Conservation (phyloP, 2,113 vertebrate species). For the Amazona vittata region DNA sequence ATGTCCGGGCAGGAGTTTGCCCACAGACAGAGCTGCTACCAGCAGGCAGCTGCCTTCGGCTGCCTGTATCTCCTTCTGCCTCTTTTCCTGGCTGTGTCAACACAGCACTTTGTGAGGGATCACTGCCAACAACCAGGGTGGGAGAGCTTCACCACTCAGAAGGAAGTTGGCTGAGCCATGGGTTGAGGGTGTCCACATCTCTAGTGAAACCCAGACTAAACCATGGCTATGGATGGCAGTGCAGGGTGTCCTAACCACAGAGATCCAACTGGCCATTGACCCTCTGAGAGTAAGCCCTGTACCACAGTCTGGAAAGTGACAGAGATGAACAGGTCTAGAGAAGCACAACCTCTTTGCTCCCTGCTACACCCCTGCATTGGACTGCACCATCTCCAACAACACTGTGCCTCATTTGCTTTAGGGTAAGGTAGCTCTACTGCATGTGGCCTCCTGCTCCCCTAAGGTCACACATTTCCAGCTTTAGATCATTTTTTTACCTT, state of each 20-base stretch:
- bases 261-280: neutral
- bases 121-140: neutral
- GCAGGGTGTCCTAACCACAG: neutral
- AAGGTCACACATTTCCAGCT: neutral
- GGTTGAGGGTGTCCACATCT: accelerated
- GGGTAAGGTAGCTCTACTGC: neutral
- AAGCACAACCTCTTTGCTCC: neutral
- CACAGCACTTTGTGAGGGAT: neutral
- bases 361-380: neutral
- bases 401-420: neutral
- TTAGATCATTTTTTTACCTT: neutral
- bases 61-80: neutral
- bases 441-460: neutral
- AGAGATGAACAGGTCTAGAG: neutral
- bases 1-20: neutral
- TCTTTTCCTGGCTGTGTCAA: neutral
- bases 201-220: neutral
- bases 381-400: neutral
- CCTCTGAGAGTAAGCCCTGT: neutral
- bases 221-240: neutral
- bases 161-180: neutral
- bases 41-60: neutral
- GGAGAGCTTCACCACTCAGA: neutral
- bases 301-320: neutral
- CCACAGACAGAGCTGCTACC: neutral